Base-by-base conservation (phyloP, 2,113 vertebrate species). In the Excalfactoria chinensis region DNA sequence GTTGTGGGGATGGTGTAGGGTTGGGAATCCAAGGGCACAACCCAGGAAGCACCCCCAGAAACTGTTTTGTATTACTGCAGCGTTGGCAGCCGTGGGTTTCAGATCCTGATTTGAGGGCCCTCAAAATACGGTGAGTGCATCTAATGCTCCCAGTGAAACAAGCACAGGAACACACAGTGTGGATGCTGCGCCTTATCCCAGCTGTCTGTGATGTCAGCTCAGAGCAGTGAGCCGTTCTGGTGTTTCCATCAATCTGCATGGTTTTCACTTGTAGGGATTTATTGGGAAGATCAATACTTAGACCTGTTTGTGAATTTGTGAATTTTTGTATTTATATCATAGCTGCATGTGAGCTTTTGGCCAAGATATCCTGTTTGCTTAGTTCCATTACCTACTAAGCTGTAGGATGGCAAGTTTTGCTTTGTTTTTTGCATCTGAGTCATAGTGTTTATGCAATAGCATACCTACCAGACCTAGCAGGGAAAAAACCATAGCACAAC, bases 31-130 rank as follows among this genome's bases (percentile, higher is more conserved):
- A 40, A 62, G 35, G 23, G 13, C 16, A 17, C 9, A 15, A 16
- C 9, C 5, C 15, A 23, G 23, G 35, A 11, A 9, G 9, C 7
- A 23, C 25, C 20, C 18, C 4, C 13, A 7, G 5, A 7, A 1
- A 2, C 23, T 2, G 2, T 35, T 81, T 58, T 22, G 1, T 17
- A 3, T 10, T 23, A 13, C 23, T 41, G 30, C 49, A 32, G 43
- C 14, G 6, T 9, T 63, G 25, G 21, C n/a, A 88, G 18, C 73
- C 62, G 10, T 4, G 19, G 51, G 20, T 34, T 60, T 55, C 23
- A 32, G 8, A 12, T 0, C 6, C 51, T 49, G 16, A 15, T 15
- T 28, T 20, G 1, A 22, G 22, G 63, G 46, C 6, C 1, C 46
- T 21, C 66, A 20, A n/a, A 58, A n/a, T 1, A 48, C 0, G 48